Conservation (phyloP, 2,113 vertebrate genomes). For the Tragelaphus buxtoni region DNA sequence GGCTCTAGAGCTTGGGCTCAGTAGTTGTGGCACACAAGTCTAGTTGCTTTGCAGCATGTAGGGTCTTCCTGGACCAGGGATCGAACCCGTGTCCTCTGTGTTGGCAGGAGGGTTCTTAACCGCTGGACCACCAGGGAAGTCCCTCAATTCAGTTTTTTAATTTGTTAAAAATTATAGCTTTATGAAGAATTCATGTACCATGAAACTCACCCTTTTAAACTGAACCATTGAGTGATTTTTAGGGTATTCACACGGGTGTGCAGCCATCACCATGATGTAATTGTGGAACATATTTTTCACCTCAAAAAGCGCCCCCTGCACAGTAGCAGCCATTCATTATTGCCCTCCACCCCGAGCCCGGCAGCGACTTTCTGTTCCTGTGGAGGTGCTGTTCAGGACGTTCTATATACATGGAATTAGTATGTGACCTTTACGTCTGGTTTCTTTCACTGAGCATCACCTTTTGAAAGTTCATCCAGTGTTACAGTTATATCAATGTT, state of each 20-base stretch:
- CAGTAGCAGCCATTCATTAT: background rate
- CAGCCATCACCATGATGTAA: background rate
- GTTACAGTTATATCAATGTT: background rate
- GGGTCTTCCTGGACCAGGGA: background rate
- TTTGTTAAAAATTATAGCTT: background rate
- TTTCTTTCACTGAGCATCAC: background rate
- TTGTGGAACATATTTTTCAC: background rate
- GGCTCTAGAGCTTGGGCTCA: background rate
- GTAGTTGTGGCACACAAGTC: background rate
- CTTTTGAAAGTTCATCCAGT: background rate
- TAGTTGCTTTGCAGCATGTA: background rate
- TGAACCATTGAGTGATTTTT: background rate
- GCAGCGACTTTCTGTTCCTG: background rate
- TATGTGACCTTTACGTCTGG: background rate
- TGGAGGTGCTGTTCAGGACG: background rate
- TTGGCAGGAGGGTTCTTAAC: background rate
- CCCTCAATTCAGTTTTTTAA: background rate
- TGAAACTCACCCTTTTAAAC: background rate
- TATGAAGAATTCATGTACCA: background rate
- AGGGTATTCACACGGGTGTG: background rate
- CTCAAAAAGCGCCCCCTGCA: background rate
- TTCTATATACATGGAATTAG: background rate
- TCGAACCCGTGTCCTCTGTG: background rate
- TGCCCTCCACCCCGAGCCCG: too few relatives aligned
- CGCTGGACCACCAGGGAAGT: background rate